A percentile compares a stretch with the other conserved stretches of the same genome.
phyloP scores from a whole-genome alignment of 2,797 vertebrate genomes.

The Myotis vivesi region DNA sequence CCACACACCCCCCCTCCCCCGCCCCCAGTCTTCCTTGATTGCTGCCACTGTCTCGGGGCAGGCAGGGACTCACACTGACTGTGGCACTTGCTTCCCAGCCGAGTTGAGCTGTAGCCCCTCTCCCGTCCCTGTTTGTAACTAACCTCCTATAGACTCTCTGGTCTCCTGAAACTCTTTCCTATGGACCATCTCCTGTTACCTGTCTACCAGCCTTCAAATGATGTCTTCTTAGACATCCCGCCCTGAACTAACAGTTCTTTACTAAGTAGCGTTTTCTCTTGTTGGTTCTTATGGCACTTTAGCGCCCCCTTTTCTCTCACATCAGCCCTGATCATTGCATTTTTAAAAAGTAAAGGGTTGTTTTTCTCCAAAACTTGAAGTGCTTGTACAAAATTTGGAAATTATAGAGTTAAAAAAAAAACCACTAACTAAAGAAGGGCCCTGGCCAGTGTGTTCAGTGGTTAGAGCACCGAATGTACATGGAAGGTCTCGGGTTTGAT shows the following conservation, averaged over 20 bases:
- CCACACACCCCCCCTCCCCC: neutral
- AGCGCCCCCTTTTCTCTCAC: neutral
- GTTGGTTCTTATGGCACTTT: neutral
- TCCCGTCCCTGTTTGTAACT: neutral
- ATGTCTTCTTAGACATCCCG: neutral
- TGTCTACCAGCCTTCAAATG: neutral
- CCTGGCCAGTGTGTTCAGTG: no score
- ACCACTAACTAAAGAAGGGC: neutral
- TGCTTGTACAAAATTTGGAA: constrained; percentile 22
- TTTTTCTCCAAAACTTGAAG: neutral
- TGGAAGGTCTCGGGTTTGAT: neutral
- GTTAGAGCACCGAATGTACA: no score
- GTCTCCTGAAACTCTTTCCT: neutral
- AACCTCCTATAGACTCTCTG: neutral
- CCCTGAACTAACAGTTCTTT: neutral
- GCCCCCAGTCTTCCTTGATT: neutral
- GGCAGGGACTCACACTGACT: neutral
- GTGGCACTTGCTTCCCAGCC: neutral
- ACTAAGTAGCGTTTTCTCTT: neutral
- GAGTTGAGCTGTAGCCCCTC: neutral
- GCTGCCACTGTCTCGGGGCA: neutral
- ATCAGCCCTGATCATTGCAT: neutral
- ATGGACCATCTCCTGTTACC: neutral
- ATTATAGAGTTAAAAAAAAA: neutral
- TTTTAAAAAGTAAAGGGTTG: neutral